A percentile compares a stretch with the other conserved stretches of the same genome.
These are phyloP conservation scores for Ditylenchus weischeri DNA, from an alignment of 2,888 invertebrate species.

Conservation along the genomic window DNA sequence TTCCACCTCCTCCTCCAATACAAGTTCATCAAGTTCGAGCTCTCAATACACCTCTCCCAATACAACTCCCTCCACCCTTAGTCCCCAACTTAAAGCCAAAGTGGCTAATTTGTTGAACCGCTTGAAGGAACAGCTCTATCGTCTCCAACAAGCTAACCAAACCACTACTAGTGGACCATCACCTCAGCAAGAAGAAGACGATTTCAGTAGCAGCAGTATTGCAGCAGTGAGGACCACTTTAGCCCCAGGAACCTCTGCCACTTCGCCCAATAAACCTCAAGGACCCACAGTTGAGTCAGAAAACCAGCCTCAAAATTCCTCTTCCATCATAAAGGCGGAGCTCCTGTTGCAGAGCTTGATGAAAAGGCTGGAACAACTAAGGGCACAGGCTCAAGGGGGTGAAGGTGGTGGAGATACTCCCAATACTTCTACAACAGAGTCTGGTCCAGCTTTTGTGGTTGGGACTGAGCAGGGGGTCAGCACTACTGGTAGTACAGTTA, in stretches of 20 bases:
- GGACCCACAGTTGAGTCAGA: not conserved
- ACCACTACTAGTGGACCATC: not conserved
- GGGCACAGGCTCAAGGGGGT: slow-evolving; percentile 1
- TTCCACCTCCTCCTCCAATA: too few species aligned
- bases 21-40: too few species aligned
- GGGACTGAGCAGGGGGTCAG: not conserved
- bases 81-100: slow-evolving; percentile 20
- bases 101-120: slow-evolving; percentile 28
- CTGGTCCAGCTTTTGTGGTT: not conserved
- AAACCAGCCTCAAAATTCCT: not conserved
- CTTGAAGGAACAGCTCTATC: slow-evolving; percentile 19
- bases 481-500: not conserved
- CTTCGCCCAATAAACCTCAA: not conserved
- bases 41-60: too few species aligned
- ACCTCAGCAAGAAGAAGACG: not conserved
- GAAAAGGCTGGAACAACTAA: slow-evolving; percentile 4
- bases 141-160: slow-evolving; percentile 11
- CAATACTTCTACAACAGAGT: not conserved
- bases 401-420: not conserved
- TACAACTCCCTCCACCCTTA: slow-evolving; percentile 8
- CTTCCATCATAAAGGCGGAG: not conserved
- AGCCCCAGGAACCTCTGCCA: not conserved
- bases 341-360: slow-evolving; percentile 5
- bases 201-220: not conserved
- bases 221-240: not conserved